Evolutionary conservation across 2,888 invertebrate species (phyloP), one percentile per base, ranked within the genome.

Genomic region (Drosophila koepferae): DNA sequence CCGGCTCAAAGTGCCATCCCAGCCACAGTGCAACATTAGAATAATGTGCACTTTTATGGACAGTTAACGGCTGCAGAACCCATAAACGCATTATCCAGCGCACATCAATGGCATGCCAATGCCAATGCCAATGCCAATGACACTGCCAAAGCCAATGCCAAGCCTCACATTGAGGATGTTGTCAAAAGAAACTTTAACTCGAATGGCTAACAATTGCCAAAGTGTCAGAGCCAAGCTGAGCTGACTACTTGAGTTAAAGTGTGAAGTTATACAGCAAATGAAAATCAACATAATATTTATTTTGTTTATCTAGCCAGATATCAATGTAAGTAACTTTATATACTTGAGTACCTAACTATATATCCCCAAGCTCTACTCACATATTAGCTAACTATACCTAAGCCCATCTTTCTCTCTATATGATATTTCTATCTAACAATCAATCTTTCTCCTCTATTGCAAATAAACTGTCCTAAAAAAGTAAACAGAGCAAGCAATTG

Each of bases 41-140:
- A 81, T 90, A 90, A 88, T 90, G 88, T 90, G 90, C 88, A 90
- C 71, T 88, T 88, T 88, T 88, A 88, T 89, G 90, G 80, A 75
- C 83, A 82, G 88, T 83, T 88, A 90, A 88, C 90, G 81, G 89
- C 86, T 83, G 88, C 82, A 78, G 75, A 71, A 74, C 62, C 86
- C 89, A 90, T 90, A 87, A 89, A 90, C 86, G 86, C 86, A 87
- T 87, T 89, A 90, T 77, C 86, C 74, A 55, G 60, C 78, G 78
- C 73, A 80, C 85, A 82, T 77, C 72, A 70, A 61, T 55, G 78
- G 90, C 72, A 87, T 86, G 75, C 81, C 73, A 77, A 79, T 86
- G 80, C 20, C 51, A 34, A n/a, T 31, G 48, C 48, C 48, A 74
- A 74, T 87, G 75, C 74, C 73, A 75, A 74, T 77, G 80, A 23